Base-by-base conservation (phyloP, 1,140 invertebrate species). In the Pachyrhynchus sulphureomaculatus region DNA sequence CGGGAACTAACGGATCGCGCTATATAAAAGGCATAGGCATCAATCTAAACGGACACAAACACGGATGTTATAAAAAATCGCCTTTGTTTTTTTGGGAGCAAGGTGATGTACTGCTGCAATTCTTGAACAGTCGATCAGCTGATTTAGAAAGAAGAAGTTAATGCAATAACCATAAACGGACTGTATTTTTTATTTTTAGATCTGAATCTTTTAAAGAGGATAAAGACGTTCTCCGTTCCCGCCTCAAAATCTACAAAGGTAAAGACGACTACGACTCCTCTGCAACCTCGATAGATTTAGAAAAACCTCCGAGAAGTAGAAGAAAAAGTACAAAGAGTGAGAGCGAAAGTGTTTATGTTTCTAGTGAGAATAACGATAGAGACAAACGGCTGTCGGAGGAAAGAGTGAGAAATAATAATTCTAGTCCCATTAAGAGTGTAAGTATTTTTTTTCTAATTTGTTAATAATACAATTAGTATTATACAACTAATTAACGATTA, bases 181-280 rank as follows among this genome's bases (percentile, higher is more conserved):
- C 37, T 15, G 18, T 44, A 18, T 24, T 29, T 23, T 24, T 60
- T 52, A 15, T 29, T 29, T 29, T 29, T 70, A 86, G 89, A 53
- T 88, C 88, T 0, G 91, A 95, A 68, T 89, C 88, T 17, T 90
- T 94, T 58, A 83, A 88, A 34, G 81, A 83, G 58, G 77, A 82
- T 42, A 83, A 83, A 67, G 80, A 82, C 56, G 71, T 73, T 9
- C 45, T 76, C 2, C 36, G 76, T 20, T 71, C 68, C 3, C 39
- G 71, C 33, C 58, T 77, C 29, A 74, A 74, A 56, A 65, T 73
- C 13, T 72, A 69, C 53, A 75, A 75, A 42, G 48, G 49, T 17
- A 69, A 67, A 51, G 73, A 72, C 5, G 71, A 73, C 3, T 32
- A 18, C 4, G 32, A 15, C 9, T 52, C 55, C 6, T 6, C 18